Conservation (phyloP, 2,888 invertebrate genomes). For the Tridacna gigas region DNA sequence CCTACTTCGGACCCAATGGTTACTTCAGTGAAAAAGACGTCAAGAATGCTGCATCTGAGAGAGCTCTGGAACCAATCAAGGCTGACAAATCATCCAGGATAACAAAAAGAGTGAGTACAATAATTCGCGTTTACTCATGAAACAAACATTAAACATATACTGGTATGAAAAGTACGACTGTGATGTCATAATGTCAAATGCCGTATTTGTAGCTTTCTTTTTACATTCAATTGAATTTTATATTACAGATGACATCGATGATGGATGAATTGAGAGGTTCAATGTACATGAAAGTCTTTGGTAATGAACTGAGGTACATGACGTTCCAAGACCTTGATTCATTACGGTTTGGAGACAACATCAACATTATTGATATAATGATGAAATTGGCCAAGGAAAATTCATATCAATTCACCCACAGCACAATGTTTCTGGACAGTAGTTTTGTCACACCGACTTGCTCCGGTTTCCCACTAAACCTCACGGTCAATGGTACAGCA, state of each 20-base stretch:
- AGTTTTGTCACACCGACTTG: constrained; percentile 93
- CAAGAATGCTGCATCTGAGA: constrained; percentile 55
- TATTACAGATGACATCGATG: constrained; percentile 43
- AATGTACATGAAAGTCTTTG: constrained; percentile 93
- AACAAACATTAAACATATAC: background rate
- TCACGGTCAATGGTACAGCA: constrained; percentile 94
- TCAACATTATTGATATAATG: constrained; percentile 69
- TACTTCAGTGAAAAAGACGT: constrained; percentile 85
- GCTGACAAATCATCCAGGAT: constrained; percentile 66
- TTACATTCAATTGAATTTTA: background rate
- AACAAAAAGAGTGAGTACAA: constrained; percentile 60
- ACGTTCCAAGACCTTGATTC: constrained; percentile 67
- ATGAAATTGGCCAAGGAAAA: constrained; percentile 71
- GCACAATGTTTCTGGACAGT: constrained; percentile 94
- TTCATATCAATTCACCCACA: constrained; percentile 86
- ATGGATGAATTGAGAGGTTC: constrained; percentile 84
- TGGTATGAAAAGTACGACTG: background rate
- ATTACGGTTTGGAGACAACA: constrained; percentile 44
- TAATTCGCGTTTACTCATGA: background rate
- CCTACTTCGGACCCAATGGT: constrained; percentile 89
- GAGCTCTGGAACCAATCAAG: constrained; percentile 61
- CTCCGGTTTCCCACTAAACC: constrained; percentile 93
- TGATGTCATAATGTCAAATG: background rate
- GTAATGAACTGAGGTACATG: constrained; percentile 89
- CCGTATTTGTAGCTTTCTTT: background rate